Evolutionary conservation across 1,140 invertebrate genomes (phyloP).

Genomic region (Pteromalus puparum): DNA sequence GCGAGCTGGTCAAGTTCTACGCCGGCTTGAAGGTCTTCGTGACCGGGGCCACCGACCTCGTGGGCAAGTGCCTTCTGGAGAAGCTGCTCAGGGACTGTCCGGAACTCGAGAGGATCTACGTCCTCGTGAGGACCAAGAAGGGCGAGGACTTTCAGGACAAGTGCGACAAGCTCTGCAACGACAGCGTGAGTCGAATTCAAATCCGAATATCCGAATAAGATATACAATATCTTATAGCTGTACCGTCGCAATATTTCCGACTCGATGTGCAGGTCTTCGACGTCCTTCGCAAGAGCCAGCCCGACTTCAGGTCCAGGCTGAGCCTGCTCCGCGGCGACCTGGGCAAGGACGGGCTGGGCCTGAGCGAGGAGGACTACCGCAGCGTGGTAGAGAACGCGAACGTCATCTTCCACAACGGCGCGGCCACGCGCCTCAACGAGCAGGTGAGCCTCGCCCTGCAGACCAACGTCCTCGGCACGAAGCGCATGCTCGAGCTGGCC

Average conservation of each 20-base stretch:
- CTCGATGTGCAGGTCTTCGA: slow-evolving; percentile 76
- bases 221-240: no score
- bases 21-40: background rate
- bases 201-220: no score
- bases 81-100: slow-evolving; percentile 35
- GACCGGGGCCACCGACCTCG: slow-evolving; percentile 26
- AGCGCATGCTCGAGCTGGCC: slow-evolving; percentile 79
- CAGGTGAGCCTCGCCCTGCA: slow-evolving; percentile 81
- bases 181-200: no score
- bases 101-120: background rate
- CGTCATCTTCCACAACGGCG: slow-evolving; percentile 92
- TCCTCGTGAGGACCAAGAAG: slow-evolving; percentile 10
- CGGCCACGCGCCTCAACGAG: slow-evolving; percentile 92
- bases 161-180: slow-evolving; percentile 15
- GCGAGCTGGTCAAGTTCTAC: slow-evolving; percentile 42
- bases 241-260: no score
- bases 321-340: slow-evolving; percentile 82
- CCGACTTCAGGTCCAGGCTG: slow-evolving; percentile 78
- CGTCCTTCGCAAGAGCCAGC: slow-evolving; percentile 70
- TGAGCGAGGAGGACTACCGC: slow-evolving; percentile 79
- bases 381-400: slow-evolving; percentile 77
- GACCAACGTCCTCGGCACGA: slow-evolving; percentile 80
- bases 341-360: slow-evolving; percentile 80
- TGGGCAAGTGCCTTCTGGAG: slow-evolving; percentile 45
- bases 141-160: slow-evolving; percentile 36